Evolutionary conservation across 2,888 invertebrate genomes (phyloP), one percentile per base, ranked within the genome.

Genomic region (Melangyna quadrimaculata): DNA sequence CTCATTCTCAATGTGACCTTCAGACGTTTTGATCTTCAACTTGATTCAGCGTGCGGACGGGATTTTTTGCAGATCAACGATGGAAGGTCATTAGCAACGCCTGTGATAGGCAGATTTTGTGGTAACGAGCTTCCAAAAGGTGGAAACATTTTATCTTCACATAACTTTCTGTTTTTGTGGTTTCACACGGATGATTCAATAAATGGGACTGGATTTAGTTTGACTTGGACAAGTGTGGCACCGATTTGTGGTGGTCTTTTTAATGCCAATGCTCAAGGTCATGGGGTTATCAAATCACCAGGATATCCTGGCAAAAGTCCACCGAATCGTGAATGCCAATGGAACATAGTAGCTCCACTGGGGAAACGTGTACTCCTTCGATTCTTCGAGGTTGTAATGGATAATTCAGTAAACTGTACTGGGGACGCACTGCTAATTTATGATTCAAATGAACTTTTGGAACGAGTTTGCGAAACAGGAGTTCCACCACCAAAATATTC

Each of bases 221-320:
- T 98, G 40, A 94, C 93, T 72, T 98, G 98, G 98, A 94, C 92
- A 32, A 94, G 96, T n/a, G 93, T 94, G 19, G 90, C 92, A 12
- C 96, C 97, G 75, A 92, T 93, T 63, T 96, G 97, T 89, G 98
- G 98, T 65, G 96, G 95, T 0, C 92, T 92, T 8, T 88, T 95
- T 0, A 93, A 93, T 0, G 69, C 89, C 3, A 90, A 91, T 0
- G 92, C 37, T 1, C 53, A 27, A 2, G 88, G 93, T 4, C 95
- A 95, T 88, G 98, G 98, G 0, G 93, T 94, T 0, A 94, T 98
- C 45, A 94, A 94, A 77, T 97, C 98, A 0, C 98, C 98, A 0
- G 98, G 98, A 0, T 97, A 96, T 88, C 98, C 98, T 0, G 96
- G 96, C 6, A 94, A 94, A 88, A 97, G 98, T 90, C 97, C 98